Conservation (phyloP, 2,113 vertebrate genomes). For the Peromyscus maniculatus region DNA sequence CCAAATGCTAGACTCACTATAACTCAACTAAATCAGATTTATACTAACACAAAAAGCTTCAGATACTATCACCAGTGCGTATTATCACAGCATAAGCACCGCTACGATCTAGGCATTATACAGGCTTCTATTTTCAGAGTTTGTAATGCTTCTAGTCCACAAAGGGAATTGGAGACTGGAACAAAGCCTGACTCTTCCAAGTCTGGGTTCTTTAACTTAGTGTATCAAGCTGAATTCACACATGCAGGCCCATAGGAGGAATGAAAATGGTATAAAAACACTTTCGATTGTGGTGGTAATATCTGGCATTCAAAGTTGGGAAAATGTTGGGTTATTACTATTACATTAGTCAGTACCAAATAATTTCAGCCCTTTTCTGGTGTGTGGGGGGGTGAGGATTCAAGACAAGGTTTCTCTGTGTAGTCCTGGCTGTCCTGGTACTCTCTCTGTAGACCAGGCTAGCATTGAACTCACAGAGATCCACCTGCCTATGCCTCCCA, state of each 20-base stretch:
- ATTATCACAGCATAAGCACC: conserved; percentile 55
- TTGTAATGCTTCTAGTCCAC: conserved; percentile 26
- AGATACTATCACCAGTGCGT: not conserved
- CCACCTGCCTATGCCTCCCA: not conserved
- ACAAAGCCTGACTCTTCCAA: not conserved
- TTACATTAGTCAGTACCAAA: conserved; percentile 13
- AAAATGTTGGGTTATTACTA: conserved; percentile 28
- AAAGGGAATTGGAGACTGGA: not conserved
- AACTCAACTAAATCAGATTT: conserved; percentile 9
- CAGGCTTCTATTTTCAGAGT: conserved; percentile 3
- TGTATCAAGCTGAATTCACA: not conserved
- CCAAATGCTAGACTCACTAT: not conserved
- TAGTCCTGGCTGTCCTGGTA: not conserved
- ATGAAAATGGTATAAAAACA: conserved; percentile 33
- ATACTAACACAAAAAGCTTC: conserved; percentile 27
- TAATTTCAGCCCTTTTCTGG: not conserved
- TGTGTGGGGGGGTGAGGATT: not conserved
- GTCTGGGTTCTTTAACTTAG: conserved; percentile 46
- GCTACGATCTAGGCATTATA: not conserved
- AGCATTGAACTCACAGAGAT: not conserved
- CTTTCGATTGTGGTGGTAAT: not conserved
- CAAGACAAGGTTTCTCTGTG: not conserved
- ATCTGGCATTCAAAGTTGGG: not conserved
- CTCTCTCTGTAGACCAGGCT: not conserved
- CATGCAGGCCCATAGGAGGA: not conserved